Conservation (phyloP, 1,140 invertebrate species). For the Cheumatopsyche charites region DNA sequence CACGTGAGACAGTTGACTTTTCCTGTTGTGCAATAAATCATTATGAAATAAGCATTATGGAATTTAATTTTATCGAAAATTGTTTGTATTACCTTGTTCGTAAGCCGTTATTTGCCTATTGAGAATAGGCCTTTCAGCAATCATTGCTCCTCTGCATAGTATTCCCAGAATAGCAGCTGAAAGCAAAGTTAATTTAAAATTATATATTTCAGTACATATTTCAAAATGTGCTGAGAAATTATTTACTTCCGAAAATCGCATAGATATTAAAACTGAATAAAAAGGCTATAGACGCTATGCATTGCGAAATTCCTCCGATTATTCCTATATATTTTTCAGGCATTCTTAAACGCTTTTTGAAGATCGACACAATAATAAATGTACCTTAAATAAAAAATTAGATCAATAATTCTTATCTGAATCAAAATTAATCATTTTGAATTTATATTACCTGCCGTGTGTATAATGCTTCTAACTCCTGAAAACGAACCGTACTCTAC, state of each 20-base stretch:
- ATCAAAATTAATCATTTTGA: neutral
- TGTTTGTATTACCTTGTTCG: constrained; percentile 58
- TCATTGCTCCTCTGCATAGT: constrained; percentile 57
- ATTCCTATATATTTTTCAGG: constrained; percentile 15
- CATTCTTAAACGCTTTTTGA: constrained; percentile 21
- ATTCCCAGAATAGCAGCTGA: constrained; percentile 43
- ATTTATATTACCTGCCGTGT: constrained; percentile 41
- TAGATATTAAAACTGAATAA: constrained; percentile 24
- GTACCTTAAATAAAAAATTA: constrained; percentile 20
- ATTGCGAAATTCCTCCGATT: constrained; percentile 24
- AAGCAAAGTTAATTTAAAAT: constrained; percentile 3
- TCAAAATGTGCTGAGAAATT: neutral
- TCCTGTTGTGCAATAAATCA: constrained; percentile 49
- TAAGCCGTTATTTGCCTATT: constrained; percentile 59
- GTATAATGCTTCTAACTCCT: constrained; percentile 51
- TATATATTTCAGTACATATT: neutral
- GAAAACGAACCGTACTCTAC: constrained; percentile 57
- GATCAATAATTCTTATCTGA: neutral
- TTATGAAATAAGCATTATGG: constrained; percentile 1
- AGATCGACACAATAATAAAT: constrained; percentile 16
- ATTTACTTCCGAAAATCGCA: constrained; percentile 18
- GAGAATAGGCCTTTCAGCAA: constrained; percentile 58
- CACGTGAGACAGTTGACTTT: constrained; percentile 60
- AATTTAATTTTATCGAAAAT: constrained; percentile 15
- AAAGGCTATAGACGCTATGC: constrained; percentile 5